These are phyloP conservation scores for Typhlomys cinereus DNA, from an alignment of 2,113 vertebrate genomes.

Conservation along the genomic window DNA sequence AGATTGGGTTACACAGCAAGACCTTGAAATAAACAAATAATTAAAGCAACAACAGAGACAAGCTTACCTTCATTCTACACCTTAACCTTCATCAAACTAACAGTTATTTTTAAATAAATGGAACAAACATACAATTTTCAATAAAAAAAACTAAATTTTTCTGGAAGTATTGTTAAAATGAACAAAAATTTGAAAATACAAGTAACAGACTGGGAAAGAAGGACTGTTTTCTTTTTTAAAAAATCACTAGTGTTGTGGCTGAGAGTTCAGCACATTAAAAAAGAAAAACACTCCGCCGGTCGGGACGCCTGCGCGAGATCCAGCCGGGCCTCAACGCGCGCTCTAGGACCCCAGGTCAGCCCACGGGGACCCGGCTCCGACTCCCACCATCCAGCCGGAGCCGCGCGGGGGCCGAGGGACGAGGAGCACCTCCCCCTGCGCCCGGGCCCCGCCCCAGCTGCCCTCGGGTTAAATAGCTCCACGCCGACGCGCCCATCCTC, in stretches of 20 bases:
- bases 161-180: conserved; percentile 25
- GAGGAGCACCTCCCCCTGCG: too few relatives aligned
- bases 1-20: not conserved
- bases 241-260: not conserved
- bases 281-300: not conserved
- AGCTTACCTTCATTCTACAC: not conserved
- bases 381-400: too few relatives aligned
- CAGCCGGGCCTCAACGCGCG: too few relatives aligned
- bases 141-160: conserved; percentile 45
- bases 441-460: too few relatives aligned
- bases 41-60: not conserved
- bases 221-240: not conserved
- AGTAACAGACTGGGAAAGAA: not conserved
- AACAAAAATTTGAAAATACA: conserved; percentile 2
- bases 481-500: too few relatives aligned
- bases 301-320: too few relatives aligned
- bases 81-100: conserved; percentile 2
- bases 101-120: not conserved
- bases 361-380: too few relatives aligned
- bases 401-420: too few relatives aligned
- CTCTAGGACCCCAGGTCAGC: too few relatives aligned
- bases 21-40: not conserved
- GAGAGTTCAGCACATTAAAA: not conserved
- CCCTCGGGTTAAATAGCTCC: too few relatives aligned
- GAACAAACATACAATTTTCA: conserved; percentile 1